phyloP scores from a whole-genome alignment of 2,888 invertebrate genomes.

The Cephus pygmeus region DNA sequence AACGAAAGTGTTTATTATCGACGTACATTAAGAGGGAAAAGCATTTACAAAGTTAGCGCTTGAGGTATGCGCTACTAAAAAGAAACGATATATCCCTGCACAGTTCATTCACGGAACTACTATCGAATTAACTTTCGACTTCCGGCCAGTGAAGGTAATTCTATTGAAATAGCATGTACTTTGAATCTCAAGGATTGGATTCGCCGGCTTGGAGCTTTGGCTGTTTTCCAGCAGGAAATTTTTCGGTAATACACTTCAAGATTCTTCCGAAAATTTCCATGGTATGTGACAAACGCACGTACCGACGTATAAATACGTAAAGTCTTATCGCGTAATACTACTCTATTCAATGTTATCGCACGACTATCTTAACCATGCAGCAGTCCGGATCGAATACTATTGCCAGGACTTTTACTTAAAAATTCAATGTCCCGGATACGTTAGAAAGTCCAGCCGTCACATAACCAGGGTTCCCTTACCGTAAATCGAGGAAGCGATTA shows the following conservation, averaged over 20 bases:
- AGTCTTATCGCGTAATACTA: background rate
- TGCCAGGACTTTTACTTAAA: background rate
- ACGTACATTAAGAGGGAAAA: background rate
- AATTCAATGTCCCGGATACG: background rate
- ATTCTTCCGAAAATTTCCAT: background rate
- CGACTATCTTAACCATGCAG: background rate
- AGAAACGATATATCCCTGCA: background rate
- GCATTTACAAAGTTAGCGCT: background rate
- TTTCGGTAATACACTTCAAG: background rate
- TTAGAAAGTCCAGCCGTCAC: background rate
- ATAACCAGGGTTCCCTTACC: background rate
- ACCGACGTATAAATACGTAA: background rate
- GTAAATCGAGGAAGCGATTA: background rate
- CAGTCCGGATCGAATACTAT: background rate
- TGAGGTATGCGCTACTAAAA: background rate
- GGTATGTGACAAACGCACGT: background rate
- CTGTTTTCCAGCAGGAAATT: background rate
- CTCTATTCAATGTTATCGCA: background rate
- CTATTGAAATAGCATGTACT: constrained; percentile 31
- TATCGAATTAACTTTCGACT: constrained; percentile 8
- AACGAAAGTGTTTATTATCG: background rate
- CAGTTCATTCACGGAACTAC: background rate
- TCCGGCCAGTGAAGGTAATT: constrained; percentile 27
- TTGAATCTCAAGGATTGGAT: constrained; percentile 42
- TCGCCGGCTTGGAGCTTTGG: constrained; percentile 25